phyloP scores from a whole-genome alignment of 2,888 invertebrate genomes.

The Metopia argyrocephala region DNA sequence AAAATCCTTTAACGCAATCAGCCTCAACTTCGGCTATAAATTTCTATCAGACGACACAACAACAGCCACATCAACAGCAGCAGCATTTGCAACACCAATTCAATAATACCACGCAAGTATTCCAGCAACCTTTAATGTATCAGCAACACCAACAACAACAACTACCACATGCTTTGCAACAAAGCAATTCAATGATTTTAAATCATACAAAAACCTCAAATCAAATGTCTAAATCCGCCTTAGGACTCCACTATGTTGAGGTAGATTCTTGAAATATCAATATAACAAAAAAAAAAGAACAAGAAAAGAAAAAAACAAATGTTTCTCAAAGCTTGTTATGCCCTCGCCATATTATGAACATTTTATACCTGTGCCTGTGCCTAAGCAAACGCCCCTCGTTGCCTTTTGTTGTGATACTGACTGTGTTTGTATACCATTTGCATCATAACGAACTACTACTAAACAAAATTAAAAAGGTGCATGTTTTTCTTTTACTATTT shows the following conservation, averaged over 20 bases:
- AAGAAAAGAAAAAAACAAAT: not conserved
- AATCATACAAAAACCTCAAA: slow-evolving; percentile 72
- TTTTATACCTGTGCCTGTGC: too few relatives aligned
- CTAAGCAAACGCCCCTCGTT: not conserved
- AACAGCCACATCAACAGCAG: slow-evolving; percentile 66
- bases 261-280: slow-evolving; percentile 72
- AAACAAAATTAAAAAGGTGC: slow-evolving; percentile 41
- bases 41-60: slow-evolving; percentile 65
- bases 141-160: slow-evolving; percentile 36
- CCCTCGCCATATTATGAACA: not conserved
- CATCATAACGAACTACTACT: slow-evolving; percentile 16
- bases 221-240: slow-evolving; percentile 77
- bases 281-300: not conserved
- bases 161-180: slow-evolving; percentile 68
- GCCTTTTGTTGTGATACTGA: not conserved
- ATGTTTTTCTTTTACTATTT: not conserved
- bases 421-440: not conserved
- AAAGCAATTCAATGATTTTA: slow-evolving; percentile 74
- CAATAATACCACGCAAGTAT: slow-evolving; percentile 63
- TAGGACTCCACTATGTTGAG: slow-evolving; percentile 76
- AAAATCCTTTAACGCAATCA: slow-evolving; percentile 73
- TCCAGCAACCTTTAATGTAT: slow-evolving; percentile 42
- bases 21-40: slow-evolving; percentile 57
- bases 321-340: not conserved
- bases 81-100: too few relatives aligned